A percentile compares a stretch with the other conserved stretches of the same genome.
These are phyloP conservation scores for Aurelia sp. DNA, from an alignment of 30 jellyfish, hydroid and myxozoan species.

Conservation along the genomic window DNA sequence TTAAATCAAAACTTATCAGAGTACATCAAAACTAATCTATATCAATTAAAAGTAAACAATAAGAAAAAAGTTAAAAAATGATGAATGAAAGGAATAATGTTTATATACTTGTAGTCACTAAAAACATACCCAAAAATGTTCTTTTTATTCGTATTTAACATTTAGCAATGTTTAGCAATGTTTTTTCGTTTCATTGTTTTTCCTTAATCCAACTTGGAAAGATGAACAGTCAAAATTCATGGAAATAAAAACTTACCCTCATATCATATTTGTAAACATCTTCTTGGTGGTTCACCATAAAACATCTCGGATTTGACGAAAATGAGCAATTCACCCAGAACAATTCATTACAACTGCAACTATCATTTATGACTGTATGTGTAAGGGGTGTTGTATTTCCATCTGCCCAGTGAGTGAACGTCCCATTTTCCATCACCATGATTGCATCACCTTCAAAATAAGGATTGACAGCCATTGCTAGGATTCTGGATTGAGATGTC, in stretches of 20 bases:
- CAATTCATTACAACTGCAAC: constrained; percentile 27
- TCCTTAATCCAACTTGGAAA: too few species aligned
- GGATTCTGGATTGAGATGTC: constrained; percentile 20
- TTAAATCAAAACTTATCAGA: too few species aligned
- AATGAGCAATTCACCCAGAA: constrained; percentile 53
- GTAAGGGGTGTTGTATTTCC: constrained; percentile 9
- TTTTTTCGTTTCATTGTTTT: too few species aligned
- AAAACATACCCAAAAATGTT: too few species aligned
- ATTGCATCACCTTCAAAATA: constrained; percentile 51
- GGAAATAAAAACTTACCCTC: constrained; percentile 26
- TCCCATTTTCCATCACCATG: constrained; percentile 48
- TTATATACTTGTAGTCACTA: too few species aligned
- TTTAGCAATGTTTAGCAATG: too few species aligned
- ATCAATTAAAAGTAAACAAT: too few species aligned
- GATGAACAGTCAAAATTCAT: too few species aligned
- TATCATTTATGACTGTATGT: background rate
- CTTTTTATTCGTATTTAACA: too few species aligned
- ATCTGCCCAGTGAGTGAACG: constrained; percentile 35
- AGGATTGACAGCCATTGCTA: constrained; percentile 42
- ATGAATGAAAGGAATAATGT: too few species aligned
- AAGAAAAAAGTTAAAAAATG: too few species aligned
- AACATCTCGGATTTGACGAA: constrained; percentile 46
- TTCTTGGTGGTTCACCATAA: constrained; percentile 37
- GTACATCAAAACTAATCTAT: too few species aligned
- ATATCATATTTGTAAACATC: constrained; percentile 42